Evolutionary conservation across 2,113 vertebrate genomes (phyloP), one percentile per base, ranked within the genome.

Genomic region (Paedocypris sp.): DNA sequence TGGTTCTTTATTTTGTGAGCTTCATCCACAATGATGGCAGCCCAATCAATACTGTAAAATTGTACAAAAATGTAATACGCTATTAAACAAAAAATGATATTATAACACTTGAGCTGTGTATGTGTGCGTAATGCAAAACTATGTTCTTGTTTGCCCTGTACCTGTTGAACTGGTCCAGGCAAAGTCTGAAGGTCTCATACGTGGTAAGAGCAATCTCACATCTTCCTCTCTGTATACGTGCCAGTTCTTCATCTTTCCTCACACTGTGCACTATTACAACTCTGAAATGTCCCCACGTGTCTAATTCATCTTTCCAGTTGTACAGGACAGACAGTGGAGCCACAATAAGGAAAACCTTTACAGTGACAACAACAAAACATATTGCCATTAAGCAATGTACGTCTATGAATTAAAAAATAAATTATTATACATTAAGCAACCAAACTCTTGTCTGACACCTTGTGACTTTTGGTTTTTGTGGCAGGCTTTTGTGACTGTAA

Each of bases 261-360:
- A 77, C 83, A 32, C 95, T 93, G 9, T 98, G 93, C 54, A 98
- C 85, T 41, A 96, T 46, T 54, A 70, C 82, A 12, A 83, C 74
- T 73, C 80, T 90, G 64, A 98, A 97, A 79, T 98, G 87, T 11
- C 95, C 94, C 95, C 93, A 98, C 0, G 90, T 92, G 20, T 97
- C 89, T 69, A 98, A 70, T 63, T 98, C 95, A 77, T 98, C 90
- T 68, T 86, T 97, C 95, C 95, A 98, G 73, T 97, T 96, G 67
- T 93, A 97, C 23, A 98, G 84, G 51, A 98, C 87, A 63, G 95
- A 98, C 69, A 98, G 84, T 3, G 95, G 95, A 12, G 94, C 86
- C 69, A 98, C 91, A 70, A 98, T 88, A 19, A 98, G 85, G 61
- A 97, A 98, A 60, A 85, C 81, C 94, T 98, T 64, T 10, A 25